Evolutionary conservation across 2,888 invertebrate species (phyloP), one percentile per base, ranked within the genome.

Genomic region (Monoplex corrugatus): DNA sequence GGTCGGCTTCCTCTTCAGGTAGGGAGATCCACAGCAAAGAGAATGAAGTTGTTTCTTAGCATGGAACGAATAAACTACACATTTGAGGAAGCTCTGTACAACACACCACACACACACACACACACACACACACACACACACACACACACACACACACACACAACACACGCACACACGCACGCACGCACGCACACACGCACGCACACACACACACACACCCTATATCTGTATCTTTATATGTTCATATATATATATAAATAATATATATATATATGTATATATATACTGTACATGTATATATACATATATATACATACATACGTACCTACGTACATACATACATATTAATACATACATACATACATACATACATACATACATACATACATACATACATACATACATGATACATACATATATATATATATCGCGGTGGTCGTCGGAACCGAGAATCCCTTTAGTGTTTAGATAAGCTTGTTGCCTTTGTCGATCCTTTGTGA

Each of bases 111-210:
- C n/a, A n/a, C n/a, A n/a, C n/a, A n/a, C n/a, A n/a, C n/a, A n/a
- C n/a, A n/a, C n/a, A n/a, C n/a, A n/a, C n/a, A n/a, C n/a, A n/a
- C n/a, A n/a, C n/a, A 38, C 40, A 38, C 43, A 82, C 82, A 82
- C 82, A 40, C 82, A 82, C 82, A 82, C 82, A 82, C 40, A 40
- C 82, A 82, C 82, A 40, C 82, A 82, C 82, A 40, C 82, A 82
- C 57, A 57, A 16, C 80, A 83, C 83, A 83, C 43, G 38, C 44
- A 83, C 43, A 83, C 83, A 83, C 83, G 35, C 83, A 83, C 83
- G 35, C 83, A 83, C 83, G 44, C 83, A 83, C 83, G 44, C 83
- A 83, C 83, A 83, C 83, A 83, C 83, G 44, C 83, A 83, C 83
- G 44, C 83, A 83, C 83, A 83, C 83, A 83, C 80, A 80, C 80